Percentiles rank a stretch among this genome's conserved stretches.
These are phyloP conservation scores for Pammene aurita DNA, from an alignment of 2,888 invertebrate species.

Conservation along the genomic window DNA sequence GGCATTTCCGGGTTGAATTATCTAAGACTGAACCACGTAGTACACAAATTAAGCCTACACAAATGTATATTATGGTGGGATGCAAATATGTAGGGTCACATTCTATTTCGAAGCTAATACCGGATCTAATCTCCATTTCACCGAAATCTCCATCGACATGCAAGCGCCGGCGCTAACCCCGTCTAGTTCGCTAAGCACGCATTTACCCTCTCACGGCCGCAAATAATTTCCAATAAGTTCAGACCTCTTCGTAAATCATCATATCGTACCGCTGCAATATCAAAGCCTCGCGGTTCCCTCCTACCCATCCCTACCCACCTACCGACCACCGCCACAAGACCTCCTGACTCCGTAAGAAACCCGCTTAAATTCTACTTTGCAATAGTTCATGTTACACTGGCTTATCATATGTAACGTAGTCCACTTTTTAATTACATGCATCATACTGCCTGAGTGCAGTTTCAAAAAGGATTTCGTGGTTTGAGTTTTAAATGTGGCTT, in stretches of 20 bases:
- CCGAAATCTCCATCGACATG: not conserved
- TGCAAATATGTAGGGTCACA: not conserved
- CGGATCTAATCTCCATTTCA: not conserved
- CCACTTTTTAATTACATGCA: conserved; percentile 79
- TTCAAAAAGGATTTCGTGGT: conserved; percentile 70
- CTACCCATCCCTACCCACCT: conserved; percentile 42
- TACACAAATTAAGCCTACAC: too few species aligned
- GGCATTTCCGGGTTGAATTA: too few species aligned
- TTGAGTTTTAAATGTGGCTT: conserved; percentile 54
- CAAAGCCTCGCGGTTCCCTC: conserved; percentile 64
- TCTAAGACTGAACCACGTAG: too few species aligned
- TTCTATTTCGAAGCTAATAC: not conserved
- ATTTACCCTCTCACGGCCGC: conserved; percentile 18
- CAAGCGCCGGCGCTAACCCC: not conserved
- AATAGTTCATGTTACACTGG: conserved; percentile 51
- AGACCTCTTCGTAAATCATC: conserved; percentile 50
- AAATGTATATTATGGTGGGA: not conserved
- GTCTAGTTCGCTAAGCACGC: not conserved
- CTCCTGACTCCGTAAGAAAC: conserved; percentile 45
- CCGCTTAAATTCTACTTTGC: conserved; percentile 26
- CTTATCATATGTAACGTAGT: conserved; percentile 55
- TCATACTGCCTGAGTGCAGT: conserved; percentile 68
- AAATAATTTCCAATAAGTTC: conserved; percentile 41
- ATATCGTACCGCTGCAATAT: conserved; percentile 61
- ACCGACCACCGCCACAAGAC: conserved; percentile 45